phyloP scores from a whole-genome alignment of 2,888 invertebrate species.

The Pyrrhosoma nymphula region DNA sequence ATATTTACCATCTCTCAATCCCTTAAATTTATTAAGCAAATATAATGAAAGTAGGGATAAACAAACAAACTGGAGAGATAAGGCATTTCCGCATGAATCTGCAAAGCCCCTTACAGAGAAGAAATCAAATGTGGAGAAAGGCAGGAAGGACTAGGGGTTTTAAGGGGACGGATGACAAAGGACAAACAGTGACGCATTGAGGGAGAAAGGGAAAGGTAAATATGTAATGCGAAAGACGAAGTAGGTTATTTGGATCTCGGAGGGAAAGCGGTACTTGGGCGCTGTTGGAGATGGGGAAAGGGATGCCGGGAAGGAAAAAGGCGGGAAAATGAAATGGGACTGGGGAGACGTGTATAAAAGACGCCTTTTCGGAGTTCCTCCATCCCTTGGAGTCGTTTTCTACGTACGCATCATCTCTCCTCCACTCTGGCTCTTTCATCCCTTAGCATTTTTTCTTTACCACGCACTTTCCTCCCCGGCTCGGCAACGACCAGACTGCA shows the following conservation, averaged over 20 bases:
- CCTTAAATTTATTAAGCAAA: too few species aligned
- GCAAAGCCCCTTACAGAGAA: not conserved
- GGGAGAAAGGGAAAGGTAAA: not conserved
- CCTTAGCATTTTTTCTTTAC: not conserved
- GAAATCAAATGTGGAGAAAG: not conserved
- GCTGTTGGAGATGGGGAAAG: too few species aligned
- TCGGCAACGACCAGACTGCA: not conserved
- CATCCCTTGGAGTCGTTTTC: not conserved
- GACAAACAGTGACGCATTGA: not conserved
- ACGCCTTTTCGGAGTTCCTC: not conserved
- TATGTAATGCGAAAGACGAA: not conserved
- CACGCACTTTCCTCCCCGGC: not conserved
- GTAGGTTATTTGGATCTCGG: too few species aligned
- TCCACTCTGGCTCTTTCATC: not conserved
- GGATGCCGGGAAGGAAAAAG: not conserved
- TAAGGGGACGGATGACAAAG: not conserved
- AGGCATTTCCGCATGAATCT: not conserved
- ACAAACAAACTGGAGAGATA: not conserved
- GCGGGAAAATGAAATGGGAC: not conserved
- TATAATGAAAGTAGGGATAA: not conserved
- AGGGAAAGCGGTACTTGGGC: too few species aligned
- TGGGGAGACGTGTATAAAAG: not conserved
- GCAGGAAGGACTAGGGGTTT: not conserved
- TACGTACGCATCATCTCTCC: not conserved
- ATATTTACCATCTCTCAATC: too few species aligned